Conservation (phyloP, 2,113 vertebrate species). For the Ardeotis arabs region DNA sequence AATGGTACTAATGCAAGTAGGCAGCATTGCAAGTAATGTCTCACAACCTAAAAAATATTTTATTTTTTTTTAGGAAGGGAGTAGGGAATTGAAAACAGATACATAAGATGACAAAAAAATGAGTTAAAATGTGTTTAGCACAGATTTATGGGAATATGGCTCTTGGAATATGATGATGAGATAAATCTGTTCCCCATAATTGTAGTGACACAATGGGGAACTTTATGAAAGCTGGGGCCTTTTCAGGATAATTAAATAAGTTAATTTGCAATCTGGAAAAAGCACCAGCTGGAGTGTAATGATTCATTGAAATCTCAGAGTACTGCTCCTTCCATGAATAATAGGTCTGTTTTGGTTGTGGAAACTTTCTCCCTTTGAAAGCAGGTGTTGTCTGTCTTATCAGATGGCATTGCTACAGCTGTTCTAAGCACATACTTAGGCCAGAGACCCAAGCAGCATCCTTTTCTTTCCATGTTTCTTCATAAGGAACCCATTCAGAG, state of each 20-base stretch:
- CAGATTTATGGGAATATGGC: constrained; percentile 4
- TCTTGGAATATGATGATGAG: constrained; percentile 40
- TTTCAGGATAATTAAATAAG: constrained; percentile 64
- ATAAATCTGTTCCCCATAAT: constrained; percentile 47
- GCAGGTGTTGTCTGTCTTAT: neutral
- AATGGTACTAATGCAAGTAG: neutral
- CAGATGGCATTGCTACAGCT: neutral
- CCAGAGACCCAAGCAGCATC: neutral
- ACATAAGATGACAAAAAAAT: neutral
- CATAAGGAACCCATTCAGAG: neutral
- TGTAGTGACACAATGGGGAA: constrained; percentile 38
- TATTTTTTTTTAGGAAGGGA: neutral
- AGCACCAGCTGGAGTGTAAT: constrained; percentile 46
- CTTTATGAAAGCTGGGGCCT: constrained; percentile 49
- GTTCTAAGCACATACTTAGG: neutral
- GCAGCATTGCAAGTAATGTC: neutral
- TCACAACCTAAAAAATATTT: neutral
- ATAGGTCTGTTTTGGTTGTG: constrained; percentile 7
- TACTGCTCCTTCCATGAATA: constrained; percentile 22
- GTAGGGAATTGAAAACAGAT: neutral
- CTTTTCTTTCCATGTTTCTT: neutral
- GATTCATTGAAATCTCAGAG: constrained; percentile 21
- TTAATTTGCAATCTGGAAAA: constrained; percentile 63
- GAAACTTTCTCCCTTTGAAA: constrained; percentile 1
- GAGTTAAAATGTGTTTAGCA: constrained; percentile 11